Evolutionary conservation across 92 coral and sea anemone species (phyloP).

Genomic region (Siderastrea siderea): DNA sequence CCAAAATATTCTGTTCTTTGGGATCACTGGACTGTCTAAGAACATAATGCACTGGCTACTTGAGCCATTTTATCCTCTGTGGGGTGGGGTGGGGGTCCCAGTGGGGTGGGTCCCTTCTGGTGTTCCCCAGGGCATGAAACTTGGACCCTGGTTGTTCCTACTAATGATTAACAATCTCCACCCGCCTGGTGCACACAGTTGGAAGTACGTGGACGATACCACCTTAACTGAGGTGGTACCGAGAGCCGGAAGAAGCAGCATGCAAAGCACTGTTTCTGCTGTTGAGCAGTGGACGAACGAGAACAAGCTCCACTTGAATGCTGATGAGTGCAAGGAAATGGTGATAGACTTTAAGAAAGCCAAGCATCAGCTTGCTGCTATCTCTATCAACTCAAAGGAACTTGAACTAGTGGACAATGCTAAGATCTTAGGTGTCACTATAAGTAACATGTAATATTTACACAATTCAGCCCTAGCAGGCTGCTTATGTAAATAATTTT

Average conservation of each 20-base stretch:
- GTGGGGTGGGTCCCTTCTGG: neutral
- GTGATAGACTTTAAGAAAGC: neutral
- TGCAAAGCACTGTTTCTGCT: neutral
- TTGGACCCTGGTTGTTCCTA: slow-evolving; percentile 10
- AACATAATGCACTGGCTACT: too few species aligned
- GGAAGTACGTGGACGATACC: neutral
- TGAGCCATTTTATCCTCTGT: too few species aligned
- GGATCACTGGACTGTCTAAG: neutral
- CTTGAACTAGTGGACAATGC: neutral
- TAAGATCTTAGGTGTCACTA: neutral
- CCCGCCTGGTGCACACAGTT: neutral
- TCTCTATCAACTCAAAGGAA: neutral
- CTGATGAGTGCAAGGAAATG: neutral
- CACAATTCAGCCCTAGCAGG: too few species aligned
- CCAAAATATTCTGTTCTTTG: too few species aligned
- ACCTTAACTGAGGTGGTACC: neutral
- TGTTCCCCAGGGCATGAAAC: slow-evolving; percentile 1
- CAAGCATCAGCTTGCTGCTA: neutral
- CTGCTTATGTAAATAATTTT: too few species aligned
- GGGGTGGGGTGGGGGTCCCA: too few species aligned
- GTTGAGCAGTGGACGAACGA: neutral
- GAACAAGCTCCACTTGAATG: neutral
- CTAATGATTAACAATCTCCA: neutral
- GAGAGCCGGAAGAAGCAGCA: neutral
- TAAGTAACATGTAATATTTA: neutral